Evolutionary conservation across 2,888 invertebrate genomes (phyloP).

Genomic region (Euclidia mi): DNA sequence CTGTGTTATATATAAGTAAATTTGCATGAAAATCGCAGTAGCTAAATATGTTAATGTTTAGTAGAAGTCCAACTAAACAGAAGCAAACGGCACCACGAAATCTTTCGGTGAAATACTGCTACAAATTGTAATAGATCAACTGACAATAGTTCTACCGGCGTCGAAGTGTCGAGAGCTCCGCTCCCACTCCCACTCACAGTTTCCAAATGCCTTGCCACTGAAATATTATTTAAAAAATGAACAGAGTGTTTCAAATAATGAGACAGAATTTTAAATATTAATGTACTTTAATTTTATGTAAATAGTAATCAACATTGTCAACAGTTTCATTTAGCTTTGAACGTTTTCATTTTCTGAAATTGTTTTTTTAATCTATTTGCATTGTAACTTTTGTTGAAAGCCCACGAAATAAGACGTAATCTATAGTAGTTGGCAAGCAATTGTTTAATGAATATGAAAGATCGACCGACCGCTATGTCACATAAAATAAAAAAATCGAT

Average conservation of each 20-base stretch:
- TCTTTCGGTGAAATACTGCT: constrained; percentile 12
- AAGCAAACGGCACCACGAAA: not conserved
- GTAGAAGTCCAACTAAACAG: not conserved
- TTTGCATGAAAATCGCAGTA: no score
- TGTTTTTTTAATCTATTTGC: not conserved
- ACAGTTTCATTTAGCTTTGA: constrained; percentile 28
- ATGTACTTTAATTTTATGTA: constrained; percentile 40
- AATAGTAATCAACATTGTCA: constrained; percentile 45
- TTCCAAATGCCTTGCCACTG: not conserved
- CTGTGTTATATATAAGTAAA: no score
- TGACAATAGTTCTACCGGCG: constrained; percentile 23
- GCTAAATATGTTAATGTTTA: no score
- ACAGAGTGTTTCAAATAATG: constrained; percentile 4
- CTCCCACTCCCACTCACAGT: not conserved
- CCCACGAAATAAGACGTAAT: not conserved
- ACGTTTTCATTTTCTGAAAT: constrained; percentile 16
- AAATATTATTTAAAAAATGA: constrained; percentile 9
- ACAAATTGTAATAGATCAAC: constrained; percentile 38
- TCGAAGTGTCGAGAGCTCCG: constrained; percentile 6
- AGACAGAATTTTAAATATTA: constrained; percentile 27
- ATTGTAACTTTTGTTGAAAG: not conserved
- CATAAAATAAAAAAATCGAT: no score
- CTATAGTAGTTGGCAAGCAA: not conserved
- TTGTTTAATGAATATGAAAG: no score
- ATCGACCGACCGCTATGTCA: no score